Percentiles rank a stretch among this genome's conserved stretches.
phyloP scores from a whole-genome alignment of 1,140 invertebrate species.

The Drosophila triauraria region DNA sequence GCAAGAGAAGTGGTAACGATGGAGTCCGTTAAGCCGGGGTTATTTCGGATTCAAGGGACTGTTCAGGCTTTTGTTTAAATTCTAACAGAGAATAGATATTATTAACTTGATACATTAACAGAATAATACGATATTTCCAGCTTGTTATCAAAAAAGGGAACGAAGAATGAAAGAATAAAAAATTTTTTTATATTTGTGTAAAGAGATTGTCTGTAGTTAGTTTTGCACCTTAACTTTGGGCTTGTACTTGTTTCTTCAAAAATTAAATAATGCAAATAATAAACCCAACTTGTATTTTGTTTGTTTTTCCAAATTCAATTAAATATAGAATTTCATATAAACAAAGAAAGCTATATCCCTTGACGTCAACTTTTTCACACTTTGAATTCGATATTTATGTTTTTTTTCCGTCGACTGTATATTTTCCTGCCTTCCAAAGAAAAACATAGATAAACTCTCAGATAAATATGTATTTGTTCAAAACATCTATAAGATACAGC shows the following conservation, averaged over 20 bases:
- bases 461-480: constrained; percentile 41
- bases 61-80: not conserved
- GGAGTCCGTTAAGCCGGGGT: not conserved
- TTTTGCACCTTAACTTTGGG: too few relatives aligned
- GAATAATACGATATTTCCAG: not conserved
- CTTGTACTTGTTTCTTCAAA: too few relatives aligned
- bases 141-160: too few relatives aligned
- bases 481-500: constrained; percentile 62
- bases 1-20: not conserved
- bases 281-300: too few relatives aligned
- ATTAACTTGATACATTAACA: not conserved
- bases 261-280: too few relatives aligned
- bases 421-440: constrained; percentile 10
- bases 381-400: constrained; percentile 23
- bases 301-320: constrained; percentile 26
- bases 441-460: constrained; percentile 35
- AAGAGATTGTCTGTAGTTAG: too few relatives aligned
- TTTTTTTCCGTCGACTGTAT: constrained; percentile 45
- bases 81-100: too few relatives aligned
- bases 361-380: constrained; percentile 56
- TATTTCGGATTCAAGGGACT: not conserved
- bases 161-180: too few relatives aligned
- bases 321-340: constrained; percentile 51
- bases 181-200: too few relatives aligned
- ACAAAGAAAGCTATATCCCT: constrained; percentile 40